A percentile compares a stretch with the other conserved stretches of the same genome.
Conservation (phyloP, 2,888 invertebrate genomes). For the Hirudinaria manillensis region DNA sequence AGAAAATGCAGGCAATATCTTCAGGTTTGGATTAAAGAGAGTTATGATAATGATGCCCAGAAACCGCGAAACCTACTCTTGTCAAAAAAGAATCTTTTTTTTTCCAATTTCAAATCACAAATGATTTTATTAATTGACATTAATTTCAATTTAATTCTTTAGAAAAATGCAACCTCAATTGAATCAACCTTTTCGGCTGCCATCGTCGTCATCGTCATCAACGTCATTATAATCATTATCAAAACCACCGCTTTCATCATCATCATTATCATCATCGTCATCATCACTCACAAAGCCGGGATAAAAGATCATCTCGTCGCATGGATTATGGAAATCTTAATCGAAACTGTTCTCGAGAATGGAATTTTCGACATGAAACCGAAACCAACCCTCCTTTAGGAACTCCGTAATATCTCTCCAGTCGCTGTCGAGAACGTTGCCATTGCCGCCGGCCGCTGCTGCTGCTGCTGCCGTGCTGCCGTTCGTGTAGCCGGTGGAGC, state of each 20-base stretch:
- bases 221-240: not conserved
- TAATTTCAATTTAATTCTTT: too few species aligned
- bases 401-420: conserved; percentile 10
- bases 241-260: not conserved
- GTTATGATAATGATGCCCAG: too few species aligned
- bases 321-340: not conserved
- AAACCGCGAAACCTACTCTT: too few species aligned
- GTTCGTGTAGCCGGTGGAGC: not conserved
- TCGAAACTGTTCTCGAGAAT: not conserved
- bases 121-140: too few species aligned
- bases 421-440: not conserved
- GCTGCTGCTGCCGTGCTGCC: not conserved
- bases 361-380: not conserved
- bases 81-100: too few species aligned
- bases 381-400: conserved; percentile 6
- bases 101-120: too few species aligned
- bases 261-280: not conserved
- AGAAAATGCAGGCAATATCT: too few species aligned
- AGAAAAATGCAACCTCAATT: too few species aligned
- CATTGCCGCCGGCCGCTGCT: not conserved
- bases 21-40: too few species aligned
- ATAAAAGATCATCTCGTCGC: not conserved
- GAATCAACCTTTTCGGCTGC: too few species aligned
- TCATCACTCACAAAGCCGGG: not conserved
- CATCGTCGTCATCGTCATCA: not conserved